Evolutionary conservation across 2,888 invertebrate species (phyloP), one percentile per base, ranked within the genome.

Genomic region (Aspidapion aeneum): DNA sequence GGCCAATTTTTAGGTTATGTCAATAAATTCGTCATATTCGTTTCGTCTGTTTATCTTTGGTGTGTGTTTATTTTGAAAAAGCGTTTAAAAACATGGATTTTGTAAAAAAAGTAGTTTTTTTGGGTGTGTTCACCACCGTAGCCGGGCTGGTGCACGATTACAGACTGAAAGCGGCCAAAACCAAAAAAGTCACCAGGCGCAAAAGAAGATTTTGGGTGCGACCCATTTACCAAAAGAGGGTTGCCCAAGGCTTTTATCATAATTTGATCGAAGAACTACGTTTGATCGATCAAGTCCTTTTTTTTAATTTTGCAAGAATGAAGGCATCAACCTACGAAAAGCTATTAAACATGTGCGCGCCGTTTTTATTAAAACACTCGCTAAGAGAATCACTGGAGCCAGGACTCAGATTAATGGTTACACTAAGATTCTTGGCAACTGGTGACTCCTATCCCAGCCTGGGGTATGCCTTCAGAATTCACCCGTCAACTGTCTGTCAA

Each of bases 281-380:
- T 5, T 52, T 52, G n/a, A 52, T 5, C 17, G 19, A 52, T 52
- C 17, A 5, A 52, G 17, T 18, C 17, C 19, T 52, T 5, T 52
- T 48, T 52, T 52, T 52, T 52, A 52, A 52, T 52, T 52, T 52
- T 52, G 7, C 52, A 18, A 52, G 52, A n/a, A 52, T 52, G 52
- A 9, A 5, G 17, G 52, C 52, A 17, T 5, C 7, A 18, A 52
- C 7, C 19, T 52, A 9, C n/a, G 52, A 52, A 52, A 18, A 52
- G 7, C 19, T 52, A 5, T 52, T 52, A 52, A 18, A 7, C n/a
- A 17, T 52, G 17, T 52, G 52, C 19, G 52, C 18, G 7, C 19
- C 52, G 7, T 52, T 18, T 52, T 52, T 52, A 52, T 5, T 52
- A 52, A 52, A 52, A 52, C 5, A 52, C 5, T n/a, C 52, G 3